These are phyloP conservation scores for Melanerpes aurifrons DNA, from an alignment of 2,113 vertebrate genomes.

Conservation along the genomic window DNA sequence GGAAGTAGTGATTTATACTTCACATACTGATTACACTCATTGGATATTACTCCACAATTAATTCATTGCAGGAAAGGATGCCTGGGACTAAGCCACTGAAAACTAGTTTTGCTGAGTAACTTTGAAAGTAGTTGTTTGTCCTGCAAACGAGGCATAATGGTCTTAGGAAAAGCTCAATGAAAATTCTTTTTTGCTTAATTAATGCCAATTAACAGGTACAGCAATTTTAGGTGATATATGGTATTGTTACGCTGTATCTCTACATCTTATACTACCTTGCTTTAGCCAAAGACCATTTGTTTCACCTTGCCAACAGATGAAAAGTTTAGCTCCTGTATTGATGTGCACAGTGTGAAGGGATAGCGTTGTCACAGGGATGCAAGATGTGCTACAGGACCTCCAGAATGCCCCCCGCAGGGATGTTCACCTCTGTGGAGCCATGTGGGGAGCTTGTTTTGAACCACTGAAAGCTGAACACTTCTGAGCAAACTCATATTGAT, in stretches of 20 bases:
- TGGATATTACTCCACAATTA: neutral
- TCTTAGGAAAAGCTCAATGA: neutral
- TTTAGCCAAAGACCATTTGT: neutral
- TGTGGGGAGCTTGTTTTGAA: neutral
- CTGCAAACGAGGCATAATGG: neutral
- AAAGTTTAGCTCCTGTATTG: neutral
- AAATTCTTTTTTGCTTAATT: neutral
- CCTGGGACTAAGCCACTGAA: neutral
- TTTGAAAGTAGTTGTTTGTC: neutral
- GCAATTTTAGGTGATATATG: fast-evolving
- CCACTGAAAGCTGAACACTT: neutral
- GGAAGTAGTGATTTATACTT: neutral
- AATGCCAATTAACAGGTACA: neutral
- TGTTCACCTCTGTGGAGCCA: neutral
- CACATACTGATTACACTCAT: fast-evolving
- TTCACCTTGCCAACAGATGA: neutral
- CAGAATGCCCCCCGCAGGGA: neutral
- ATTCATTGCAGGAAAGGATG: neutral
- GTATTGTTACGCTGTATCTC: neutral
- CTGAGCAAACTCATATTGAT: neutral
- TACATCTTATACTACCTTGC: neutral
- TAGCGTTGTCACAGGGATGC: neutral
- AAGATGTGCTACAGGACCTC: neutral
- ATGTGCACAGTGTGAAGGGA: neutral
- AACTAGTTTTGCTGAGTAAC: neutral